Base-by-base conservation (phyloP, 2,888 invertebrate genomes). In the Sarcophaga subvicina region DNA sequence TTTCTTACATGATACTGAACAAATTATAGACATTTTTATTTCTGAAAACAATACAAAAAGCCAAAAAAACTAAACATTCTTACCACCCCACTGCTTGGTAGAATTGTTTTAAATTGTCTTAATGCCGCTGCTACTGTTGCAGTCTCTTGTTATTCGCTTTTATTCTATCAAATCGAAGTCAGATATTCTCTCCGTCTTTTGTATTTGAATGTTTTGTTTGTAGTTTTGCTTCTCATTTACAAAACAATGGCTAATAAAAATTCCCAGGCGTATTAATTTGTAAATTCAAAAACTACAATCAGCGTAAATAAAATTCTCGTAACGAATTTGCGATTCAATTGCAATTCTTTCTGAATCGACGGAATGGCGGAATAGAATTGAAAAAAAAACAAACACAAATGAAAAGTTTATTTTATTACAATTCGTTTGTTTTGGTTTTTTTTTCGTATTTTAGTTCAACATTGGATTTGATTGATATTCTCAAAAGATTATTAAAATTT, bases 401-500 rank as follows among this genome's bases (percentile, higher is more conserved):
- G 17, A 14, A 54, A 54, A 17, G 5, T 54, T 54, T 37, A 37
- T 37, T 54, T 54, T 54, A 54, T 54, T 54, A 17, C 17, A 12
- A 54, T 54, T 37, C 37, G 2, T 72, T 86, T 83, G 72, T 70
- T 83, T 79, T 0, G 14, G 14, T 11, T 11, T 49, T 49, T 49
- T 12, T 2, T 14, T 14, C 2, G 49, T 14, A 14, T 49, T 11
- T 14, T 49, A 49, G 6, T 49, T 49, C 14, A 49, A 60, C 59
- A 63, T 81, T 81, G 81, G 78, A 81, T 80, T 75, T 86, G 87
- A 87, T 84, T 84, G 87, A 87, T 87, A 87, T 87, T 87, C 87
- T 87, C 87, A 87, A 79, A 87, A 81, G 87, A 84, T 84, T 87
- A 87, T 84, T 87, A 76, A 87, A 87, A 81, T 84, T 87, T 87